Percentiles rank a stretch among this genome's conserved stretches.
phyloP scores from a whole-genome alignment of 2,888 invertebrate genomes.

The Meandrusa payeni region DNA sequence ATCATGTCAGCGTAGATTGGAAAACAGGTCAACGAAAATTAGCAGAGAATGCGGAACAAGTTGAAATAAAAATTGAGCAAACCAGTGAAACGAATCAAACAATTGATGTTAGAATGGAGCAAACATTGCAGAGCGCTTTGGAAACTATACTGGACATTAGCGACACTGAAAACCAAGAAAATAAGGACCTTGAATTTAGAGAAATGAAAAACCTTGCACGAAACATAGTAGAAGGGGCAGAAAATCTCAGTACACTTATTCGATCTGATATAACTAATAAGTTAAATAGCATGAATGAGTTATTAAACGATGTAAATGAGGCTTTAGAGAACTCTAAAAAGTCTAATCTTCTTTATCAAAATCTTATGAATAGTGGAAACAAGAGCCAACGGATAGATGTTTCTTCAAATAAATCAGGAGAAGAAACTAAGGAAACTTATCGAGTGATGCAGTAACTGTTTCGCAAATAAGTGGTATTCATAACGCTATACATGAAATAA shows the following conservation, averaged over 20 bases:
- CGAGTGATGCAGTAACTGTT: slow-evolving; percentile 40
- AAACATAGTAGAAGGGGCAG: slow-evolving; percentile 69
- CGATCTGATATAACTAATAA: slow-evolving; percentile 73
- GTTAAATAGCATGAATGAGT: slow-evolving; percentile 70
- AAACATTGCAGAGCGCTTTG: slow-evolving; percentile 51
- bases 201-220: slow-evolving; percentile 66
- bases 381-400: background rate
- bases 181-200: slow-evolving; percentile 57
- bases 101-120: slow-evolving; percentile 55
- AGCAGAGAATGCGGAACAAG: no score
- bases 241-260: slow-evolving; percentile 66
- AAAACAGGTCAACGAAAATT: background rate
- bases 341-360: slow-evolving; percentile 60
- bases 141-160: slow-evolving; percentile 52
- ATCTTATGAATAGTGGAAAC: slow-evolving; percentile 41
- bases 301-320: slow-evolving; percentile 67
- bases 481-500: slow-evolving; percentile 56
- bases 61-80: no score
- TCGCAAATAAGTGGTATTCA: slow-evolving; percentile 63
- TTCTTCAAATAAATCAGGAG: slow-evolving; percentile 6
- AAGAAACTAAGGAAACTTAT: slow-evolving; percentile 26
- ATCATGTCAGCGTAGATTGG: no score
- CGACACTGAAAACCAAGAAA: slow-evolving; percentile 44
- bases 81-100: slow-evolving; percentile 27
- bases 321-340: slow-evolving; percentile 66